Percentiles rank a stretch among this genome's conserved stretches.
These are phyloP conservation scores for Monodelphis domestica DNA, from an alignment of 2,797 vertebrate genomes.

Conservation along the genomic window DNA sequence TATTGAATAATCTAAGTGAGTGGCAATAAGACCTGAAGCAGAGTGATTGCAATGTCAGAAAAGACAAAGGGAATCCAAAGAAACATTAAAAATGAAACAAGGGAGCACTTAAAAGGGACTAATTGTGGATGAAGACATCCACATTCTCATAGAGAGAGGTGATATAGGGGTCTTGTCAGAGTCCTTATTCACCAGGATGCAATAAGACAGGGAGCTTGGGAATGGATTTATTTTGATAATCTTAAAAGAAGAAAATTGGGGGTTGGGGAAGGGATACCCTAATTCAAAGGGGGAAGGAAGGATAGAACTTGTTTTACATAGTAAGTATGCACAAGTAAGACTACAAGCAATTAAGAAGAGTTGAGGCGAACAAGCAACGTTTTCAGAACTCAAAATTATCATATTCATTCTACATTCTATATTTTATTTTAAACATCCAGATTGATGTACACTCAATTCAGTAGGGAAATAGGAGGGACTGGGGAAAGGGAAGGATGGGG, in stretches of 20 bases:
- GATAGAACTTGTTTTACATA: too few relatives aligned
- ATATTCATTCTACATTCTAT: too few relatives aligned
- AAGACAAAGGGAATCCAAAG: not conserved
- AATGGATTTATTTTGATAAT: not conserved
- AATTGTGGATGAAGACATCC: not conserved
- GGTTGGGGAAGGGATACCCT: too few relatives aligned
- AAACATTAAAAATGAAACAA: not conserved
- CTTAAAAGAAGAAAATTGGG: not conserved
- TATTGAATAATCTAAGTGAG: not conserved
- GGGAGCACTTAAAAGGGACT: not conserved
- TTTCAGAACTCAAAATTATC: too few relatives aligned
- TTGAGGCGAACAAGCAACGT: too few relatives aligned
- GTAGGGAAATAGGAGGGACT: too few relatives aligned
- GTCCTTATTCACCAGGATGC: not conserved
- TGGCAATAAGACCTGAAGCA: not conserved
- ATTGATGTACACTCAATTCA: too few relatives aligned
- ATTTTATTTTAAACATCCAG: too few relatives aligned
- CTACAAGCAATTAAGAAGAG: too few relatives aligned
- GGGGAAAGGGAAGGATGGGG: too few relatives aligned
- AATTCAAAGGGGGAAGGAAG: too few relatives aligned
- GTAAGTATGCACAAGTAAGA: too few relatives aligned
- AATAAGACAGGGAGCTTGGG: not conserved
- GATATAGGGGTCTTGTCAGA: not conserved
- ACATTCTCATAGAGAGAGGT: not conserved
- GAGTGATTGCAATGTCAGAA: not conserved